A percentile compares a stretch with the other conserved stretches of the same genome.
Evolutionary conservation across 2,797 vertebrate species (phyloP).

Genomic region (Enteromius fasciolatus): DNA sequence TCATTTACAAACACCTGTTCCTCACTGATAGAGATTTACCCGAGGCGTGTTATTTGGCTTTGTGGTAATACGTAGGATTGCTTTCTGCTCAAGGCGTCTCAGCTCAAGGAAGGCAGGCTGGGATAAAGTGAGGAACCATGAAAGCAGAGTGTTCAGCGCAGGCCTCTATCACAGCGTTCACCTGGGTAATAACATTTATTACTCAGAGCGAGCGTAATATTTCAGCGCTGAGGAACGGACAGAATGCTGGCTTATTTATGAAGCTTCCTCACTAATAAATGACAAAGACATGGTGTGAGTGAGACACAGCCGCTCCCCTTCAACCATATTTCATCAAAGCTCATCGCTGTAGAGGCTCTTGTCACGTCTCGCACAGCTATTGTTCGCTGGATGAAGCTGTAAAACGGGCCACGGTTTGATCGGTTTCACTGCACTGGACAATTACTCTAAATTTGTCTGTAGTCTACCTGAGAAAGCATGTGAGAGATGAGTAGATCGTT

Average conservation of each 20-base stretch:
- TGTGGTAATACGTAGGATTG: constrained; percentile 20
- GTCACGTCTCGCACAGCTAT: constrained; percentile 54
- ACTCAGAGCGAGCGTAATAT: constrained; percentile 60
- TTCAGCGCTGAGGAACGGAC: constrained; percentile 65
- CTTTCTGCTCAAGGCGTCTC: constrained; percentile 22
- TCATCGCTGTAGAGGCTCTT: constrained; percentile 58
- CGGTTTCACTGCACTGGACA: neutral
- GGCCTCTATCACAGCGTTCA: constrained; percentile 51
- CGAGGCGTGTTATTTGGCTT: constrained; percentile 34
- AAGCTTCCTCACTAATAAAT: constrained; percentile 77
- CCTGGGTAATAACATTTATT: constrained; percentile 76
- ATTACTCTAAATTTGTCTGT: neutral
- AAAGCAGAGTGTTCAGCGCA: constrained; percentile 15
- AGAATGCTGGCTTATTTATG: constrained; percentile 75
- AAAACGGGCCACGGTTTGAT: neutral
- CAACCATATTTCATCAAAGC: constrained; percentile 79
- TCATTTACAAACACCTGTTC: constrained; percentile 38
- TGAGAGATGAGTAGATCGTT: neutral
- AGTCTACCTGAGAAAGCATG: neutral
- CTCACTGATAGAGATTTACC: constrained; percentile 35
- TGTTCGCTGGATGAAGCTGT: constrained; percentile 35
- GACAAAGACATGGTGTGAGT: constrained; percentile 71
- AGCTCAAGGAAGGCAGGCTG: neutral
- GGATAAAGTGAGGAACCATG: constrained; percentile 14
- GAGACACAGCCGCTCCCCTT: constrained; percentile 66